Conservation (phyloP, 35 echinoderm and acorn worm species). For the Diadema setosum region DNA sequence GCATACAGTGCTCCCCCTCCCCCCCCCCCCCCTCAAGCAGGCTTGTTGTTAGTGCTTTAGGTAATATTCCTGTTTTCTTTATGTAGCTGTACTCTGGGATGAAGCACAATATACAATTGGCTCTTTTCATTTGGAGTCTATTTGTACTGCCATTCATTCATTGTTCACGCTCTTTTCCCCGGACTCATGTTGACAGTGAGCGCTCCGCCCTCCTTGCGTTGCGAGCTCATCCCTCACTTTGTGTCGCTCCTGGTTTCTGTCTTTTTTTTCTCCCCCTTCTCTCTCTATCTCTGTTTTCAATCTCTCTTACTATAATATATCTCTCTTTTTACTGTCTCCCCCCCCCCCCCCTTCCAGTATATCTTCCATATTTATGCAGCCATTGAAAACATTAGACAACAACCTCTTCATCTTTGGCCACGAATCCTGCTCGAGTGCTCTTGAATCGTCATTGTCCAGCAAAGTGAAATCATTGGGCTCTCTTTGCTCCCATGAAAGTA, state of each 20-base stretch:
- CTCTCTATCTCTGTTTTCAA: background rate
- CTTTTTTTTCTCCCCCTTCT: background rate
- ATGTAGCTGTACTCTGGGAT: background rate
- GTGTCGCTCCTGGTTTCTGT: background rate
- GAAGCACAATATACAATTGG: conserved; percentile 2
- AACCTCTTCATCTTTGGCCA: background rate
- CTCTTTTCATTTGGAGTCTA: background rate
- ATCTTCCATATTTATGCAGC: too few species aligned
- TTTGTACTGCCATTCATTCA: background rate
- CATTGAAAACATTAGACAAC: background rate
- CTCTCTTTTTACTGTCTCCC: too few species aligned
- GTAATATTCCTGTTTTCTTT: background rate
- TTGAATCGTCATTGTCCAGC: background rate
- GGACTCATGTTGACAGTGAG: background rate
- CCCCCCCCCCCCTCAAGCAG: background rate
- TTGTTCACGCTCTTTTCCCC: background rate
- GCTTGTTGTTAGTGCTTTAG: too few species aligned
- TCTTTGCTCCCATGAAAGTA: too few species aligned
- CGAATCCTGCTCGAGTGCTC: background rate
- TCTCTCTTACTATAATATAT: background rate
- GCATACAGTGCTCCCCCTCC: background rate
- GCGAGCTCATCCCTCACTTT: too few species aligned
- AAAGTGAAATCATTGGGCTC: background rate
- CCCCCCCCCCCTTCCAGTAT: background rate
- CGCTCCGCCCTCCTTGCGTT: background rate